A percentile compares a stretch with the other conserved stretches of the same genome.
Evolutionary conservation across 2,113 vertebrate genomes (phyloP).

Genomic region (Uropsilus gracilis): DNA sequence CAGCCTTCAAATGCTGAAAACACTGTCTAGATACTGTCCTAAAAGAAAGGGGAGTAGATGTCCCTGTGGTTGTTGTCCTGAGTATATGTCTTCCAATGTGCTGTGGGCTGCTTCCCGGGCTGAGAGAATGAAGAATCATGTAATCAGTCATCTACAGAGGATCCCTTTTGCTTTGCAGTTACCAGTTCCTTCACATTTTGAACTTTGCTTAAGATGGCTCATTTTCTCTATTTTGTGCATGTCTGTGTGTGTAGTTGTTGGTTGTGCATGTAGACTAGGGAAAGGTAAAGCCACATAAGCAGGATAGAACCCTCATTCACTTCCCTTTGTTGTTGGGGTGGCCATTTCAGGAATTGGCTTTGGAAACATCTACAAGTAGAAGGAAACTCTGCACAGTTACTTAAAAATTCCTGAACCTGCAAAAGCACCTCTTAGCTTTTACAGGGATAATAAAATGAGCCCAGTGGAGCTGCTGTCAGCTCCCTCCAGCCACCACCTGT

Average conservation of each 20-base stretch:
- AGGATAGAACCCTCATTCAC: background rate
- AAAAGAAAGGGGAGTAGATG: background rate
- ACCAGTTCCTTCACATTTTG: background rate
- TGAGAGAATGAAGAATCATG: background rate
- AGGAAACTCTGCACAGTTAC: background rate
- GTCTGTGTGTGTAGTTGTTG: background rate
- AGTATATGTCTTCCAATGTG: background rate
- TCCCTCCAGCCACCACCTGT: background rate
- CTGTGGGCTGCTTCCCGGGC: background rate
- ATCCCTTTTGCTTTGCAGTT: background rate
- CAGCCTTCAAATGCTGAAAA: background rate
- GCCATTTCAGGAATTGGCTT: background rate
- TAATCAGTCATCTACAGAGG: background rate
- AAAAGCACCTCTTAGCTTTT: conserved; percentile 10
- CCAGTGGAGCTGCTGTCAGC: background rate
- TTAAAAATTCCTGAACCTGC: background rate
- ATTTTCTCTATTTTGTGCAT: background rate
- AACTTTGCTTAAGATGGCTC: background rate
- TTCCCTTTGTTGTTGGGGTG: background rate
- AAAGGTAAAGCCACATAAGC: background rate
- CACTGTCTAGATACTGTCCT: too few relatives aligned
- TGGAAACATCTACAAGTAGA: background rate
- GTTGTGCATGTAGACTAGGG: background rate
- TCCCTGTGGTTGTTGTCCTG: background rate
- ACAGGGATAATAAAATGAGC: background rate